A percentile compares a stretch with the other conserved stretches of the same genome.
Conservation (phyloP, 2,888 invertebrate genomes). For the Athetis lepigone region DNA sequence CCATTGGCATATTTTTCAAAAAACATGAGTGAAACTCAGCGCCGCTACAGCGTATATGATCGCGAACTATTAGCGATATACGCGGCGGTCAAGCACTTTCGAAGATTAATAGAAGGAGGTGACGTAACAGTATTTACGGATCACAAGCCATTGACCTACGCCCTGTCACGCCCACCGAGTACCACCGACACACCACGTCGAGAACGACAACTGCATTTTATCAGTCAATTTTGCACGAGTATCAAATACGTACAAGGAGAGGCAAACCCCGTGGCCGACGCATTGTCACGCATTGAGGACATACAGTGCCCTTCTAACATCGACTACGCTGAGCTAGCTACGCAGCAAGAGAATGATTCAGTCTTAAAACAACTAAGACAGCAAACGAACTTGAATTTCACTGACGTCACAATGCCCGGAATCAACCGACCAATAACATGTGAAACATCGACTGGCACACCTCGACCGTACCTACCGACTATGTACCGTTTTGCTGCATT, state of each 20-base stretch:
- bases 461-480: slow-evolving; percentile 25
- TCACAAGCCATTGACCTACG: slow-evolving; percentile 43
- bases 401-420: not conserved
- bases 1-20: slow-evolving; percentile 7
- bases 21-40: not conserved
- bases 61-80: slow-evolving; percentile 5
- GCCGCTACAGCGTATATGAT: slow-evolving; percentile 8
- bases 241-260: not conserved
- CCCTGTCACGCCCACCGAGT: slow-evolving; percentile 28
- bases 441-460: slow-evolving; percentile 14
- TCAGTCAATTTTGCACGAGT: slow-evolving; percentile 1
- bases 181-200: slow-evolving; percentile 25
- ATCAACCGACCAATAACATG: slow-evolving; percentile 18
- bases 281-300: slow-evolving; percentile 47
- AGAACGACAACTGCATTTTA: slow-evolving; percentile 1
- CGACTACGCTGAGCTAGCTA: not conserved
- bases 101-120: not conserved
- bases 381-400: slow-evolving; percentile 5
- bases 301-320: slow-evolving; percentile 28
- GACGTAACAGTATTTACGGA: not conserved
- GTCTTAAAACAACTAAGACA: not conserved
- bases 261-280: not conserved
- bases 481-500: too few relatives aligned
- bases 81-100: slow-evolving; percentile 2
- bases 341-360: not conserved